These are phyloP conservation scores for Pseudorhombus dupliciocellatus DNA, from an alignment of 2,113 vertebrate genomes.

Conservation along the genomic window DNA sequence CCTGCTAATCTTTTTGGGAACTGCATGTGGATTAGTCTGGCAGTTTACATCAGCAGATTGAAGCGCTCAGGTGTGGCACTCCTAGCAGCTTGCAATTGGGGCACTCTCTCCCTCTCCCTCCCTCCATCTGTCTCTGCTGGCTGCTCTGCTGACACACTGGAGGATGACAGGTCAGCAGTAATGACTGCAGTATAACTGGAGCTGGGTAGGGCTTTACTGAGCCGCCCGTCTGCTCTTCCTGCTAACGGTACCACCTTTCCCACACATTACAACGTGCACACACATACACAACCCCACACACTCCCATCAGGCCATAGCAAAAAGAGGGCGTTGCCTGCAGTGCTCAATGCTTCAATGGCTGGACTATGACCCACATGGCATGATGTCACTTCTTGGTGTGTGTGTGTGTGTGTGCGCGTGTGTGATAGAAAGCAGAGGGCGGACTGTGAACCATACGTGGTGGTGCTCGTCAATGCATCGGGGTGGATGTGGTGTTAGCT, in stretches of 20 bases:
- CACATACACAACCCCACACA: slow-evolving; percentile 16
- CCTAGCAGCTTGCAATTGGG: slow-evolving; percentile 16
- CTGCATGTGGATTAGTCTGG: slow-evolving; percentile 23
- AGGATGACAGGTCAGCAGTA: slow-evolving; percentile 72
- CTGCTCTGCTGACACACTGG: slow-evolving; percentile 51
- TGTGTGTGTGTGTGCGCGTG: slow-evolving; percentile 6
- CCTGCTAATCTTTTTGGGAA: slow-evolving; percentile 17
- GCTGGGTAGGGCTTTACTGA: slow-evolving; percentile 59
- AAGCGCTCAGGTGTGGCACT: slow-evolving; percentile 38
- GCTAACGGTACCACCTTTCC: slow-evolving; percentile 59
- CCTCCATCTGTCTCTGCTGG: slow-evolving; percentile 18
- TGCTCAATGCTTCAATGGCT: slow-evolving; percentile 24
- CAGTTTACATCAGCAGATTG: background rate
- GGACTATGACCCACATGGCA: slow-evolving; percentile 46
- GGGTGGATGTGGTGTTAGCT: background rate
- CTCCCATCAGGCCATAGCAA: slow-evolving; percentile 33
- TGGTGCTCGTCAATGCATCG: slow-evolving; percentile 24
- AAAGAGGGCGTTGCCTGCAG: slow-evolving; percentile 61
- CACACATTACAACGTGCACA: slow-evolving; percentile 24
- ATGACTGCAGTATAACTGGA: slow-evolving; percentile 65
- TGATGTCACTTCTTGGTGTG: slow-evolving; percentile 45
- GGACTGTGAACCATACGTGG: slow-evolving; percentile 29
- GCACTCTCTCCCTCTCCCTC: background rate
- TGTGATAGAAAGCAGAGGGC: slow-evolving; percentile 9
- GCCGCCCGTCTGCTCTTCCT: slow-evolving; percentile 62